A percentile compares a stretch with the other conserved stretches of the same genome.
These are phyloP conservation scores for Virgularia gustaviana DNA, from an alignment of 92 coral and sea anemone genomes.

Conservation along the genomic window DNA sequence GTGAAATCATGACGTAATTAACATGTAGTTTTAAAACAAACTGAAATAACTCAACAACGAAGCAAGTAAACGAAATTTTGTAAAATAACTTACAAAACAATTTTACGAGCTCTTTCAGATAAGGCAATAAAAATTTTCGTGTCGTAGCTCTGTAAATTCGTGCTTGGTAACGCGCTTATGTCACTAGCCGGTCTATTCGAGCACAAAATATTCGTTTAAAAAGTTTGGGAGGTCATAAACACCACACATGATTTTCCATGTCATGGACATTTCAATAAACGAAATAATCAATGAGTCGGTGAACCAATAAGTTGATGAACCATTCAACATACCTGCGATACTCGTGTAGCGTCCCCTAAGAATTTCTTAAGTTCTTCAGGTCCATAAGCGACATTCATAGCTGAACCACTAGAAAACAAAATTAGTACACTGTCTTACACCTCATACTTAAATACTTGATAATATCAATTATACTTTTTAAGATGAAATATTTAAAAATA, in stretches of 20 bases:
- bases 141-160: too few species aligned
- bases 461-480: not conserved
- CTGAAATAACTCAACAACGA: too few species aligned
- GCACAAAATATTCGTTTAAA: too few species aligned
- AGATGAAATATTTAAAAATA: not conserved
- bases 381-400: slow-evolving; percentile 97
- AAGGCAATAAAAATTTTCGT: too few species aligned
- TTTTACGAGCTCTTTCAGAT: too few species aligned
- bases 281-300: too few species aligned
- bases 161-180: too few species aligned
- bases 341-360: slow-evolving; percentile 88
- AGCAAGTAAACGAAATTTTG: not conserved
- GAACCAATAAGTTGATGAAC: not conserved
- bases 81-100: not conserved
- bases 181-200: too few species aligned
- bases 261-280: too few species aligned
- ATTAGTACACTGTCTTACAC: not conserved
- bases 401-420: slow-evolving; percentile 71
- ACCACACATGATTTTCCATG: not conserved
- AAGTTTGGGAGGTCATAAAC: not conserved
- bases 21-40: too few species aligned
- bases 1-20: too few species aligned
- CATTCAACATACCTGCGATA: slow-evolving; percentile 65
- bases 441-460: not conserved
- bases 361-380: slow-evolving; percentile 81